Percentiles rank a stretch among this genome's conserved stretches.
Conservation (phyloP, 1,140 invertebrate species). For the Cherax destructor region DNA sequence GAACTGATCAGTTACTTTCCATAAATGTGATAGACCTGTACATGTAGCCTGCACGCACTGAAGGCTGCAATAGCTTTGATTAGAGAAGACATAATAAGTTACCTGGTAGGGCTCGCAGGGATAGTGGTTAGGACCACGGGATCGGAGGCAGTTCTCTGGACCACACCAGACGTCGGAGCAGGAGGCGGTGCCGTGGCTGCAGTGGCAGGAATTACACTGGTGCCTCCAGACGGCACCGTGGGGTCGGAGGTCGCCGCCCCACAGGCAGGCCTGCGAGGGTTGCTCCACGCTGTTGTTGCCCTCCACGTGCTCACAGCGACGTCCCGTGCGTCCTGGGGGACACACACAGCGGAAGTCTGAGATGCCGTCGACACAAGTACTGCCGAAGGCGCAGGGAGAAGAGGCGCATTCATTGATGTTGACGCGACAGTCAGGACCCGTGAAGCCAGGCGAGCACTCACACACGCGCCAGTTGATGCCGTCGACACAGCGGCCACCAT, state of each 20-base stretch:
- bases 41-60: too few relatives aligned
- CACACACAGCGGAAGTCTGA: constrained; percentile 74
- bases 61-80: too few relatives aligned
- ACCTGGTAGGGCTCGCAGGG: constrained; percentile 58
- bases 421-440: constrained; percentile 80
- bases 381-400: constrained; percentile 73
- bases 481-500: constrained; percentile 80
- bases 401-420: constrained; percentile 74
- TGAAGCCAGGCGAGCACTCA: constrained; percentile 86
- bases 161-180: constrained; percentile 93
- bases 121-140: constrained; percentile 73
- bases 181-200: constrained; percentile 82
- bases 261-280: constrained; percentile 76
- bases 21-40: too few relatives aligned
- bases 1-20: too few relatives aligned
- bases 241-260: constrained; percentile 79
- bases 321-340: constrained; percentile 82
- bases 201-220: constrained; percentile 89
- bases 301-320: constrained; percentile 80
- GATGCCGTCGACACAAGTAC: constrained; percentile 73
- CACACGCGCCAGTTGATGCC: constrained; percentile 85
- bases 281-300: constrained; percentile 20
- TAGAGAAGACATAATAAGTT: background rate
- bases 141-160: constrained; percentile 84
- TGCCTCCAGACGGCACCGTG: constrained; percentile 82